These are phyloP conservation scores for Tromatobia lineatoria DNA, from an alignment of 2,888 invertebrate genomes.

Conservation along the genomic window DNA sequence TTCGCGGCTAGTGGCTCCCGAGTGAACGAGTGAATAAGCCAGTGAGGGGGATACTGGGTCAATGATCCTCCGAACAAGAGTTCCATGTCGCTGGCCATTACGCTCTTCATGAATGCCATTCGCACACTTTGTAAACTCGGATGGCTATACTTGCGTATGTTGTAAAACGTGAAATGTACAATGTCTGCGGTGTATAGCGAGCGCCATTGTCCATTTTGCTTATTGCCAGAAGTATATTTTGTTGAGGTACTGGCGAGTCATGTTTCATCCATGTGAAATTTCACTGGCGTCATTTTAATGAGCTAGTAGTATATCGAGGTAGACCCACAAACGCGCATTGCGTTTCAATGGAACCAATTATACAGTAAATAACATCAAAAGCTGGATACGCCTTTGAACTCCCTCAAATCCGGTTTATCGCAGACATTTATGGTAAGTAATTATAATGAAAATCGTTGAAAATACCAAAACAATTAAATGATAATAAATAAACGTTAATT, in stretches of 20 bases:
- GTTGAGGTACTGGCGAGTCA: no score
- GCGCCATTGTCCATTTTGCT: constrained; percentile 37
- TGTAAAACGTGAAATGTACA: constrained; percentile 43
- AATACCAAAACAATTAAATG: no score
- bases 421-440: no score
- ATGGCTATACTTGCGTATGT: background rate
- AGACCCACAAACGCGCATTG: no score
- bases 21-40: constrained; percentile 32
- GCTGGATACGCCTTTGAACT: no score
- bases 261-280: background rate
- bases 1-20: constrained; percentile 23
- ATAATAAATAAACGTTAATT: no score
- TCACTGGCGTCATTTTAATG: background rate
- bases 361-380: no score
- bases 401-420: no score
- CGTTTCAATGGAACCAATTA: no score
- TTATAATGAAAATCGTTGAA: no score
- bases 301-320: background rate
- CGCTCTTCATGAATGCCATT: background rate
- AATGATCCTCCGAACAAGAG: constrained; percentile 45
- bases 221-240: constrained; percentile 14
- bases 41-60: constrained; percentile 44
- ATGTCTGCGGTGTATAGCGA: constrained; percentile 21
- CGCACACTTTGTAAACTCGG: constrained; percentile 9
- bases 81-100: constrained; percentile 17